These are phyloP conservation scores for Colossoma macropomum DNA, from an alignment of 2,113 vertebrate species.

Conservation along the genomic window DNA sequence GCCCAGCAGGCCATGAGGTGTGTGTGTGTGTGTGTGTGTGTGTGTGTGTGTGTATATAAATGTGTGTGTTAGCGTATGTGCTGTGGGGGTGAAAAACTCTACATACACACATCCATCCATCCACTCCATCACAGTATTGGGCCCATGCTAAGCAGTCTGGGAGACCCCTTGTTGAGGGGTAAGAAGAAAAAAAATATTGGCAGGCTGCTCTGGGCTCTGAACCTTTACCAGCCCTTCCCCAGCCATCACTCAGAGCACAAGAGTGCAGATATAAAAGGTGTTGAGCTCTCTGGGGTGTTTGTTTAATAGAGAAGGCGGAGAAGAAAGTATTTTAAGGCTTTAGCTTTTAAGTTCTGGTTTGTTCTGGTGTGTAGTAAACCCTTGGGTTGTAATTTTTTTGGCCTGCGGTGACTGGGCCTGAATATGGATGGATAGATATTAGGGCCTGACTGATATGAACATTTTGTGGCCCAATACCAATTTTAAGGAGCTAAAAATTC, in stretches of 20 bases:
- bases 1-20: constrained; percentile 10
- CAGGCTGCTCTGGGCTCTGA: background rate
- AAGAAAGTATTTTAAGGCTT: constrained; percentile 24
- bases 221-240: constrained; percentile 3
- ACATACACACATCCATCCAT: constrained; percentile 14
- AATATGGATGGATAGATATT: background rate
- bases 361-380: constrained; percentile 8
- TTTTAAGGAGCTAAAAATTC: too few species aligned
- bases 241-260: constrained; percentile 30
- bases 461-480: background rate
- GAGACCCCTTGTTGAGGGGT: constrained; percentile 28
- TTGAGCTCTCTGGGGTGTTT: constrained; percentile 37
- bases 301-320: constrained; percentile 30
- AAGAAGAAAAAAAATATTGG: constrained; percentile 32
- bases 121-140: constrained; percentile 22
- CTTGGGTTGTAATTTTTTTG: background rate
- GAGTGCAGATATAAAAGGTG: constrained; percentile 28
- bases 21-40: constrained; percentile 4
- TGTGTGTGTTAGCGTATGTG: background rate
- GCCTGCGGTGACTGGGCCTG: background rate
- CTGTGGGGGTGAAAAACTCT: constrained; percentile 32
- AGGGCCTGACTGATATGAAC: background rate
- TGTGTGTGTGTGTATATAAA: too few species aligned
- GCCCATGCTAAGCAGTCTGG: constrained; percentile 24
- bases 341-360: background rate